Evolutionary conservation across 2,113 vertebrate species (phyloP), one percentile per base, ranked within the genome.

Genomic region (Hydropotes inermis): DNA sequence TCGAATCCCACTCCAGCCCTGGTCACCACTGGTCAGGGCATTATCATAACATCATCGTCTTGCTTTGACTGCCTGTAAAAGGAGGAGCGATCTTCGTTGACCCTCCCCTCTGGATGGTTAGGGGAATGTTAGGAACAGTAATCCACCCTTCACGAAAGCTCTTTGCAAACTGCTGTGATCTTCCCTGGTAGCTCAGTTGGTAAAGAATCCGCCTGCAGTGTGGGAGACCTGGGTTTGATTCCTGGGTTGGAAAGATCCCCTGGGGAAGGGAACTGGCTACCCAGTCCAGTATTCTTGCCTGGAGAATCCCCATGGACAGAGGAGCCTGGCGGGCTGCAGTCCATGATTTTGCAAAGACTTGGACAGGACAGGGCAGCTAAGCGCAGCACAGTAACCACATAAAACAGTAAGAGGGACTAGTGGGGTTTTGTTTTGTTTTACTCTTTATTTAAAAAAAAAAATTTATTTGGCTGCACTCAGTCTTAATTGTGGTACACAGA

Each of bases 1-100:
- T 55, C 55, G 21, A 19, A 43, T 78, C 55, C 43, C 25, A 14
- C 60, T 43, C 11, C 3, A 36, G 6, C 27, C 27, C 0, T 60
- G 61, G 28, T 25, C 12, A 30, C 11, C 33, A 23, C 8, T 6
- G 43, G 13, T 4, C 17, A 7, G 21, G 17, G 52, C 7, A 5
- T 12, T 78, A 25, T 17, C 0, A 0, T 9, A 10, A 45, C 7
- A 2, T 57, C 58, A 47, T 27, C 36, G 3, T 33, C 27, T 55
- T 21, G n/a, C 43, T 89, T 57, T 60, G 2, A 50, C 7, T 7
- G 23, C 17, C 47, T 54, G 7, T 28, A 30, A 54, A 52, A 36
- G 28, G 19, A 61, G 27, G 25, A 13, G 13, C 10, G 30, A 8
- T 15, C 33, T 12, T 54, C 3, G 0, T 0, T 79, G 74, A 7